Evolutionary conservation across 2,113 vertebrate species (phyloP), one percentile per base, ranked within the genome.

Genomic region (Casuarius casuarius): DNA sequence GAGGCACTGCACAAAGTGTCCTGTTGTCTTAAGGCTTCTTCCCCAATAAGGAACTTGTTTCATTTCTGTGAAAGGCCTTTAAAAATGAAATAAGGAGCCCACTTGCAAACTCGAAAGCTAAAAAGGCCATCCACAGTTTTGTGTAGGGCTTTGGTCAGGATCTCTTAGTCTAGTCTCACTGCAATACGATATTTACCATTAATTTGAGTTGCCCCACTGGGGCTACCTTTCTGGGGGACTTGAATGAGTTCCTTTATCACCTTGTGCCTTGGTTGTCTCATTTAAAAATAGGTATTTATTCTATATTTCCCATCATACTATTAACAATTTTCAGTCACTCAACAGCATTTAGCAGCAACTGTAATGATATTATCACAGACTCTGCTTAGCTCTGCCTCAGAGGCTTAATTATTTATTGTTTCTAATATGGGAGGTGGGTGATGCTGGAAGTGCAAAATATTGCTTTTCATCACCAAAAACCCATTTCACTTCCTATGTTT

Each of bases 331-430:
- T 93, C 91, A 91, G 80, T 95, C 91, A 90, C 88, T 95, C 94
- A 85, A 33, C 51, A 85, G 89, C 89, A 84, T 95, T 97, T 96
- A 97, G 63, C 82, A 95, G 91, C 75, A 80, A 92, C 89, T 92
- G 87, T 95, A 92, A 95, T 70, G 78, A 74, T 42, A 86, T 72
- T 84, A 83, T 95, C 89, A 75, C 88, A 80, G 80, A 54, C 35
- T 67, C 92, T 84, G 89, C 91, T 82, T 92, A 54, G 78, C 77
- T 92, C 87, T 91, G 93, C 84, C 84, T 95, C 89, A 94, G 84
- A 97, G 89, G 78, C 91, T 97, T 97, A 97, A 96, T 97, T 97
- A 95, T 96, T 97, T 96, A 97, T 97, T 96, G 72, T 95, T 95
- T 92, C 93, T 92, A 94, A 91, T 65, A 48, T 0, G 56, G 93